Conservation (phyloP, 53 echinoderm and acorn worm genomes). For the Paelopatides confundens region DNA sequence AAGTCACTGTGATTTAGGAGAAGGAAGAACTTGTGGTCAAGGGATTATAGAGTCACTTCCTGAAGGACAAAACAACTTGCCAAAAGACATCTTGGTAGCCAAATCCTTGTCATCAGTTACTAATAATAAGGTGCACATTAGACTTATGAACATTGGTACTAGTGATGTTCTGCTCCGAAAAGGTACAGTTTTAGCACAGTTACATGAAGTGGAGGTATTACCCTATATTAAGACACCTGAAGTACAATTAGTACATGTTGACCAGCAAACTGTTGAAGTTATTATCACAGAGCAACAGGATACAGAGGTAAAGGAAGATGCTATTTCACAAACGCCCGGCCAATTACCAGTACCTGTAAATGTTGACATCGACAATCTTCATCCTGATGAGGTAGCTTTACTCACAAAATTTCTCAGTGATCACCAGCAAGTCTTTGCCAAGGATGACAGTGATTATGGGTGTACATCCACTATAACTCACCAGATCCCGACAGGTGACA, state of each 20-base stretch:
- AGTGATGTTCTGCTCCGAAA: neutral
- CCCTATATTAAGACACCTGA: neutral
- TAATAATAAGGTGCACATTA: neutral
- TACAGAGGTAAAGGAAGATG: neutral
- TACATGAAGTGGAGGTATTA: neutral
- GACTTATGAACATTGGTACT: neutral
- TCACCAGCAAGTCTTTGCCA: constrained; percentile 35
- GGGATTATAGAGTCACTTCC: too few relatives aligned
- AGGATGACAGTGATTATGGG: constrained; percentile 35
- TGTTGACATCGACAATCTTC: neutral
- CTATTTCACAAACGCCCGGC: neutral
- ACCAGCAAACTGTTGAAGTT: neutral
- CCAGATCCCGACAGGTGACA: constrained; percentile 44
- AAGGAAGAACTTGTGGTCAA: neutral
- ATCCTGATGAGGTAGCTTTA: neutral
- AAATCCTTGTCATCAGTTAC: neutral
- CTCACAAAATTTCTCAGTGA: neutral
- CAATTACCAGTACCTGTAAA: neutral
- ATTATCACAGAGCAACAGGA: neutral
- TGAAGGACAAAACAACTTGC: neutral
- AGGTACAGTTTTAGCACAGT: constrained; percentile 1
- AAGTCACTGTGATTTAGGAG: neutral
- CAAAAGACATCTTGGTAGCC: neutral
- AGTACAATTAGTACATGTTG: neutral
- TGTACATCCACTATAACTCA: constrained; percentile 24